Base-by-base conservation (phyloP, 2,888 invertebrate genomes). In the Eledona agricola region DNA sequence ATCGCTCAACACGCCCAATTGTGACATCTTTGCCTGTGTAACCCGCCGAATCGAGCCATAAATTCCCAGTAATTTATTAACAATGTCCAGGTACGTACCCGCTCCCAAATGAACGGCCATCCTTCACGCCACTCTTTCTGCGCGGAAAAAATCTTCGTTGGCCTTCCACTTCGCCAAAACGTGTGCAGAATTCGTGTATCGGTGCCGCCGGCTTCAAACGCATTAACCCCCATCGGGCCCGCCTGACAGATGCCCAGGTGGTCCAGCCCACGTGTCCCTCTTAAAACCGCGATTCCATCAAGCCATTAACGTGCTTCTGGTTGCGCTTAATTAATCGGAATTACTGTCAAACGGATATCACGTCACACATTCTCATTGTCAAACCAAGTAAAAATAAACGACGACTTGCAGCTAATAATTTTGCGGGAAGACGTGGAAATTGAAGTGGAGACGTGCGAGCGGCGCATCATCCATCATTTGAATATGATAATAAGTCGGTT, bases 171-270 rank as follows among this genome's bases (percentile, higher is more conserved):
- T n/a, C n/a, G n/a, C n/a, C n/a, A n/a, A n/a, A n/a, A n/a, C n/a
- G n/a, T n/a, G n/a, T n/a, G n/a, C n/a, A n/a, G n/a, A n/a, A n/a
- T n/a, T n/a, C n/a, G n/a, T n/a, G n/a, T n/a, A n/a, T n/a, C n/a
- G n/a, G n/a, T n/a, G n/a, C n/a, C n/a, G n/a, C n/a, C n/a, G n/a
- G n/a, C n/a, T n/a, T n/a, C n/a, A n/a, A n/a, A n/a, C n/a, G n/a
- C n/a, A n/a, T n/a, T n/a, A 32, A 4, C 31, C 16, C 15, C 16
- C 19, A 19, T 34, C 16, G 7, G 3, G 16, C 5, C 16, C 35
- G n/a, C 22, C 19, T 31, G 34, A 46, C 46, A 34, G 34, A 26
- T 46, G 46, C 10, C 12, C 46, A 46, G 46, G 46, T 46, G 46
- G 46, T 34, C 46, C 46, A 26, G 9, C 46, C 46, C 46, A 46